Evolutionary conservation across 2,113 vertebrate genomes (phyloP), one percentile per base, ranked within the genome.

Genomic region (Menura novaehollandiae): DNA sequence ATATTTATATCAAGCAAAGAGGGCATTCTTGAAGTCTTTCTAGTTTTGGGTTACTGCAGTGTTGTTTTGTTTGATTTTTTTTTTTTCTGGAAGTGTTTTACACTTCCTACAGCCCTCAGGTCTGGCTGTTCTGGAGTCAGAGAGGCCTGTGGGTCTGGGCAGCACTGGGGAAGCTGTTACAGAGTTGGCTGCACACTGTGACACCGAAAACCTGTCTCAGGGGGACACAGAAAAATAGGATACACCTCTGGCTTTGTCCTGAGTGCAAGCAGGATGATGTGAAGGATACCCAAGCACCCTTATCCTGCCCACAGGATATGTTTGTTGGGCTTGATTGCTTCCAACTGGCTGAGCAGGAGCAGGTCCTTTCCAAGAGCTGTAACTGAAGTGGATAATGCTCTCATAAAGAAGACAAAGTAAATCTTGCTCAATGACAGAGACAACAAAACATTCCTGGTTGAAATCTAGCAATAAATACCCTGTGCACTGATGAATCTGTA

Each of bases 351-450:
- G 14, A 4, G 16, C 0, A 8, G 1, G 17, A 71, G 81, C 81
- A 17, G 74, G 32, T 19, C 51, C 68, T 53, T 80, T 93, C 93
- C 89, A 95, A 79, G 95, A 59, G 91, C 30, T 72, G 77, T 67
- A 71, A 74, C 64, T 1, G 4, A 15, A 85, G 56, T 39, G 84
- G 85, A 85, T 43, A 94, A 96, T 59, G 89, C 87, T 78, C 55
- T 75, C 87, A 69, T 10, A 72, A 82, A 85, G 78, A 13, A 90
- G 53, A 67, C 37, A 58, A 62, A 93, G 79, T 89, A 95, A 93
- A 92, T 93, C 91, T 83, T 69, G 72, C 89, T 89, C 47, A 84
- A 85, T 63, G 95, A 86, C 91, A 87, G 43, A 90, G 76, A 53
- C 91, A 92, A 62, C 84, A 52, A 7, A 79, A 93, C 71, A 77